Evolutionary conservation across 2,888 invertebrate species (phyloP), one percentile per base, ranked within the genome.

Genomic region (Exocentrus adspersus): DNA sequence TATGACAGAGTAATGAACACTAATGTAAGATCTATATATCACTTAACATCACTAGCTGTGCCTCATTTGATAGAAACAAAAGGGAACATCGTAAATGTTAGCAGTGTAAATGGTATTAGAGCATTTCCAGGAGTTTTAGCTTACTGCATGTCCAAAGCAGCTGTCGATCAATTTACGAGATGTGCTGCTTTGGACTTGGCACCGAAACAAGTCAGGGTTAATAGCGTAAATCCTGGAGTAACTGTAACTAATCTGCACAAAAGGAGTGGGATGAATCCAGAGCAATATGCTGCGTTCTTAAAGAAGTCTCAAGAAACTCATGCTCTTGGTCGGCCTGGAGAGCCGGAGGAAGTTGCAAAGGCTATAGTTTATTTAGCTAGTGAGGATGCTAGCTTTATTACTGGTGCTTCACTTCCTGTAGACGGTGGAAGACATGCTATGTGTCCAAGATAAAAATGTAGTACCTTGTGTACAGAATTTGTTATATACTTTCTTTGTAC

Each of bases 391-490:
- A 93, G 92, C 72, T 97, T 94, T 78, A 94, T 94, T 2, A 98
- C 98, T 6, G 98, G 97, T 2, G 92, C 88, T 3, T 91, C 90
- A 61, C 73, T 99, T 19, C 92, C 96, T 0, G 93, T 98, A 0
- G 98, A 98, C 82, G 98, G 98, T 17, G 98, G 98, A 0, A 87
- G 97, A 48, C 94, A 96, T 82, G 93, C 92, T 4, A 93, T 96
- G 92, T 97, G 97, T 76, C 96, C 97, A 7, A 89, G 97, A 76
- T 95, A 88, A 87, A n/a, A n/a, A n/a, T n/a, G n/a, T n/a, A n/a
- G n/a, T n/a, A n/a, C n/a, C n/a, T n/a, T n/a, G n/a, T n/a, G n/a
- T n/a, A n/a, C n/a, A n/a, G n/a, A n/a, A n/a, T n/a, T n/a, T n/a
- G n/a, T n/a, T n/a, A n/a, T n/a, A n/a, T n/a, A n/a, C n/a, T n/a